A percentile compares a stretch with the other conserved stretches of the same genome.
These are phyloP conservation scores for Cricetomys ansorgei DNA, from an alignment of 2,113 vertebrate species.

Conservation along the genomic window DNA sequence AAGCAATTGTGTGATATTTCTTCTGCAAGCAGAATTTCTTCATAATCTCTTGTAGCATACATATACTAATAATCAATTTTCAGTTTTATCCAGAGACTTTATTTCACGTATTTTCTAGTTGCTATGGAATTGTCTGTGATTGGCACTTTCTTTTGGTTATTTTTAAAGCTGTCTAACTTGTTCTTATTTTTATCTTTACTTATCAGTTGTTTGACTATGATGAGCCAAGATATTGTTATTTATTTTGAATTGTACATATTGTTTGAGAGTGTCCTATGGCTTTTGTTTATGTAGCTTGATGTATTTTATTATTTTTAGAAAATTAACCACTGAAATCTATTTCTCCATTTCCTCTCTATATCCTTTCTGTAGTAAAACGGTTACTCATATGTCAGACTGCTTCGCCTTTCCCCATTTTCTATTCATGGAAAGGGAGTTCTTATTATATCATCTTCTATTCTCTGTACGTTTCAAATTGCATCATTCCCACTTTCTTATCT, in stretches of 20 bases:
- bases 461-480: background rate
- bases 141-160: background rate
- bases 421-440: background rate
- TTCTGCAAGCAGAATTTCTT: background rate
- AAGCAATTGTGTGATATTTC: background rate
- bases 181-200: background rate
- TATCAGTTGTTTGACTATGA: background rate
- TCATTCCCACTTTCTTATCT: background rate
- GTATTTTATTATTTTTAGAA: background rate
- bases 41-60: background rate
- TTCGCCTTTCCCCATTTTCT: background rate
- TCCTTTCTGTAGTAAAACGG: background rate
- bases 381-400: background rate
- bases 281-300: background rate
- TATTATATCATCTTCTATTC: background rate
- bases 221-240: background rate
- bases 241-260: background rate
- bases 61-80: background rate
- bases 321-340: background rate
- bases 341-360: background rate
- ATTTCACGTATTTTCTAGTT: background rate
- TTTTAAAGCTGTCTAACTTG: background rate
- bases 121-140: background rate
- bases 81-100: background rate
- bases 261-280: too few species aligned